Base-by-base conservation (phyloP, 2,888 invertebrate genomes). In the Chrysomela aeneicollis region DNA sequence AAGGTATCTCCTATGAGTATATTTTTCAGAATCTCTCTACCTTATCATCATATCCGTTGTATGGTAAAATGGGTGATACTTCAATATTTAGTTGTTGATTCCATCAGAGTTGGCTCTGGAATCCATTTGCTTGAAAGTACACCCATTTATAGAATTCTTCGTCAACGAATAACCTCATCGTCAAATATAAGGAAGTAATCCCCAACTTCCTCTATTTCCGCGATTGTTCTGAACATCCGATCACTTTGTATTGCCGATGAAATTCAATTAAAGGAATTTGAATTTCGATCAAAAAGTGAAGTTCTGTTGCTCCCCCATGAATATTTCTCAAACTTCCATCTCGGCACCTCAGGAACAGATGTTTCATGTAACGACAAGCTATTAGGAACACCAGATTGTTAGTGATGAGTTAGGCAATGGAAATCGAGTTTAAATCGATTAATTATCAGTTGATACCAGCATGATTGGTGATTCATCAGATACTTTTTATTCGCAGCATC, bases 371-470 rank as follows among this genome's bases (percentile, higher is more conserved):
- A 61, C 53, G 61, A 61, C 57, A 61, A 61, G 61, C 64, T 65
- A 65, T 65, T 65, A 65, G 64, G 37, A 51, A 19, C 42, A 37
- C 49, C 61, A 59, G 64, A 65, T 61, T 65, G 64, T 65, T 65
- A 61, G 60, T 51, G 64, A 65, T 65, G 61, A 61, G 61, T 65
- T 61, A 32, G 47, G 57, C 61, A 58, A 61, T 65, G 37, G 64
- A 49, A 61, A 58, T 61, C 52, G 53, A 65, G 58, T 65, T 65
- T 58, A 52, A 65, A 65, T 61, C 52, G 61, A 65, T 65, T 61
- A 61, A 52, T 57, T 57, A 57, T 57, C 46, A 42, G 46, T 57
- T 46, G 57, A 57, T 46, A 30, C 57, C 53, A n/a, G 49, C 26
- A 61, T 61, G 54, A 65, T 61, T 50, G 54, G 37, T 17, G 6